These are phyloP conservation scores for Stramonita haemastoma DNA, from an alignment of 2,888 invertebrate genomes.

Conservation along the genomic window DNA sequence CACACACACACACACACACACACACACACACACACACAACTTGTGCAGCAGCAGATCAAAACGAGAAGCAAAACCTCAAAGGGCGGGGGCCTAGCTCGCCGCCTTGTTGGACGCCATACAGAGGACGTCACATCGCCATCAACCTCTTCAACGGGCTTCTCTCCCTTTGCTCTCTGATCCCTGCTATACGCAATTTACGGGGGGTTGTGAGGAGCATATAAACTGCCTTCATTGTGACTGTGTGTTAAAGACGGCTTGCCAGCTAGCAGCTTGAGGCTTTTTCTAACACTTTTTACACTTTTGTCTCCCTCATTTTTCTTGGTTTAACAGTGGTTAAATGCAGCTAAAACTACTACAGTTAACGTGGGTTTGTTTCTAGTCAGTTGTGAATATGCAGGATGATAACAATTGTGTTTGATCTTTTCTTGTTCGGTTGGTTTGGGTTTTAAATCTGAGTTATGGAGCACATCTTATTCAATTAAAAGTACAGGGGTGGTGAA, in stretches of 20 bases:
- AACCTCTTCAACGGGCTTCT: slow-evolving; percentile 7
- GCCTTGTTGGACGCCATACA: slow-evolving; percentile 35
- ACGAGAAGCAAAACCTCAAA: not conserved
- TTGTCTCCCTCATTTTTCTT: not conserved
- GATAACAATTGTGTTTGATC: no score
- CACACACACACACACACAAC: not conserved
- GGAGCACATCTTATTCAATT: no score
- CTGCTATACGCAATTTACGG: not conserved
- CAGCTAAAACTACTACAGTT: not conserved
- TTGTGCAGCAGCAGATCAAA: not conserved
- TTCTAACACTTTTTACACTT: not conserved
- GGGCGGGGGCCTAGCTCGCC: slow-evolving; percentile 22
- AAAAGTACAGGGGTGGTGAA: no score
- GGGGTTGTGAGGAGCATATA: not conserved
- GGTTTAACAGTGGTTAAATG: slow-evolving; percentile 17
- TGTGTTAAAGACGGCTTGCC: slow-evolving; percentile 17
- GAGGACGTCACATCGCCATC: not conserved
- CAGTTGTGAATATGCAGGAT: no score
- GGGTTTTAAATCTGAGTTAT: no score
- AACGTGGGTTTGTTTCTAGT: not conserved
- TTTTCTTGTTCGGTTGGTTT: no score
- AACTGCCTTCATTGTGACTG: not conserved
- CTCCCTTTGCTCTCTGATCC: not conserved
- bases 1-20: not conserved
- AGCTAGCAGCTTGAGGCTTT: slow-evolving; percentile 8